Evolutionary conservation across 2,797 vertebrate genomes (phyloP), one percentile per base, ranked within the genome.

Genomic region (Myripristis jacobus): DNA sequence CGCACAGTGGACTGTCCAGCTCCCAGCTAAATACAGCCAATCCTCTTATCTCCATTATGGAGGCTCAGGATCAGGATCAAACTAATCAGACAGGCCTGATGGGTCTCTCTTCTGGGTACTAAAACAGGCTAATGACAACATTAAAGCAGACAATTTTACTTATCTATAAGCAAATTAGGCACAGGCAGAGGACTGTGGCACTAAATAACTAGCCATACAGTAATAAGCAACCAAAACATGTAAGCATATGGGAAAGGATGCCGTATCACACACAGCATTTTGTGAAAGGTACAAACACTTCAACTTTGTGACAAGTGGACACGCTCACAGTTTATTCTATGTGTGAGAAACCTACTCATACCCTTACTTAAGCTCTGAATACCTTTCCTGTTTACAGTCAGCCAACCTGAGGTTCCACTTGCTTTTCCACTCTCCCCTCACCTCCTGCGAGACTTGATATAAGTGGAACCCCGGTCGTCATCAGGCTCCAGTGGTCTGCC

Each of bases 361-460:
- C 6, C 12, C 44, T 52, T 21, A 44, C 13, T 12, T 25, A 46
- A 71, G 53, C 56, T 66, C 44, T 0, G 6, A 51, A 48, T 62
- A 65, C 55, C 1, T 36, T 60, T 36, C 73, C 12, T 25, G 50
- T 83, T 72, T 59, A 70, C 70, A 67, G 72, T 58, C 51, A 82
- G 25, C 57, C 47, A 73, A 79, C 64, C 57, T 44, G 48, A 63
- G 69, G 57, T 82, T 83, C 74, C 61, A 63, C 64, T 79, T 79
- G 59, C 36, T 71, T 80, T 54, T 31, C 73, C 62, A 55, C 56
- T 77, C 65, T 62, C 25, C 68, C 68, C 94, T 93, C 86, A 99
- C 98, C 97, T 98, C 92, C 78, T 96, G 90, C 93, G 95, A 79
- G 96, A 94, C 75, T 98, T 98, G 41, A 95, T 88, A 77, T 95